Evolutionary conservation across 2,113 vertebrate species (phyloP), one percentile per base, ranked within the genome.

Genomic region (Romanogobio albipinnatus): DNA sequence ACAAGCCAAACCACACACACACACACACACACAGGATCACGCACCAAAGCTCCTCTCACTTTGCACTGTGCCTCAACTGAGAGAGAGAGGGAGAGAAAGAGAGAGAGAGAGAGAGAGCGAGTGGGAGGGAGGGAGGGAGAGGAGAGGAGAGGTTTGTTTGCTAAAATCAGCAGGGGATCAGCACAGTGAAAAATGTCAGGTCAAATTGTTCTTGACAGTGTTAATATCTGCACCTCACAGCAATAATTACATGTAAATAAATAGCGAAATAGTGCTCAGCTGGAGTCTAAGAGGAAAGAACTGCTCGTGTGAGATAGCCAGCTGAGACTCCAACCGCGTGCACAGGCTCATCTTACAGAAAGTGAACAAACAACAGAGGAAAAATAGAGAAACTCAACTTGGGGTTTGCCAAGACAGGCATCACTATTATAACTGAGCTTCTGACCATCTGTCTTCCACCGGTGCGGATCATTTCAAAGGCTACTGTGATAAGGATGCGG

Each of bases 231-330:
- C 97, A 96, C 96, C 97, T 98, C 97, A 97, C 97, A 96, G 96
- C 96, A 95, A 97, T 99, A 99, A 99, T 99, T 97, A 97, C 96
- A 98, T 98, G 97, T 99, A 99, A 98, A 99, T 99, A 98, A 97
- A 98, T 95, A 98, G 97, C 96, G 96, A 98, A 98, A 98, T 98
- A 95, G 95, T 95, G 96, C 97, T 97, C 98, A 99, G 98, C 98
- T 98, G 98, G 98, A 97, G 95, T 93, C 95, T 91, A 93, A 90
- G 90, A 90, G 90, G 91, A 58, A 90, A 91, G 89, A 94, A 92
- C 94, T 94, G 95, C 91, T 93, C 59, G 91, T 91, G 87, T 81
- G 92, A 93, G 92, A 92, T 94, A 92, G 93, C 96, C 97, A 98
- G 96, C 96, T 97, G 96, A 95, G 96, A 95, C 95, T 95, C 93